Conservation (phyloP, 2,888 invertebrate species). For the Tinea trinotella region DNA sequence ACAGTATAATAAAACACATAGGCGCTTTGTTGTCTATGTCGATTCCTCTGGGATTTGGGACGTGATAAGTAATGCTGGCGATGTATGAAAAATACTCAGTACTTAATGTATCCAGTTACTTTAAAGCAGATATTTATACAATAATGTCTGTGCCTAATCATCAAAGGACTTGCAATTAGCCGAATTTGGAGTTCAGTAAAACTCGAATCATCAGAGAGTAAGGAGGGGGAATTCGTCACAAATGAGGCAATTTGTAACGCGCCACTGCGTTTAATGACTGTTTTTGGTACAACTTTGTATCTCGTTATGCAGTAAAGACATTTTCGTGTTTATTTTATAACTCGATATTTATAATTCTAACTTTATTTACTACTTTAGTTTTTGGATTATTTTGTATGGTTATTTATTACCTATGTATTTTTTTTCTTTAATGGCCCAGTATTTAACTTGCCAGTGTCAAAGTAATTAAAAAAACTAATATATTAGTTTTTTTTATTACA, state of each 20-base stretch:
- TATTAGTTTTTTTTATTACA: too few relatives aligned
- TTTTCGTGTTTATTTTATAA: conserved; percentile 31
- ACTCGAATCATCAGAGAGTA: conserved; percentile 17
- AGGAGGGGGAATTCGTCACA: conserved; percentile 25
- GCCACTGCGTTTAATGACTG: conserved; percentile 35
- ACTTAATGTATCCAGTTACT: too few relatives aligned
- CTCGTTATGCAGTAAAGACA: conserved; percentile 32
- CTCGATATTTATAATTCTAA: conserved; percentile 20
- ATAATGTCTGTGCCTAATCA: background rate
- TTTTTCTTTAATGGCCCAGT: too few relatives aligned
- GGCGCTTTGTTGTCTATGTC: too few relatives aligned
- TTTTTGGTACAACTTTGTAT: conserved; percentile 32
- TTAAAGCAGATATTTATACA: too few relatives aligned
- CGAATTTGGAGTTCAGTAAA: conserved; percentile 29
- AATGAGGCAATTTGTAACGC: conserved; percentile 41
- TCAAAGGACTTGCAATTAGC: conserved; percentile 30
- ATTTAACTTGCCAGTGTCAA: too few relatives aligned
- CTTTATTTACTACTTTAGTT: background rate
- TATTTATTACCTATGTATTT: too few relatives aligned
- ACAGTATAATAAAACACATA: too few relatives aligned
- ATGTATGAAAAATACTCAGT: too few relatives aligned
- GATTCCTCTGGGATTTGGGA: too few relatives aligned
- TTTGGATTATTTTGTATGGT: background rate
- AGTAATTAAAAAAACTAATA: too few relatives aligned
- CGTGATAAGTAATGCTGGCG: too few relatives aligned